phyloP scores from a whole-genome alignment of 2,797 vertebrate species.

The Gadopsis bispinosus region DNA sequence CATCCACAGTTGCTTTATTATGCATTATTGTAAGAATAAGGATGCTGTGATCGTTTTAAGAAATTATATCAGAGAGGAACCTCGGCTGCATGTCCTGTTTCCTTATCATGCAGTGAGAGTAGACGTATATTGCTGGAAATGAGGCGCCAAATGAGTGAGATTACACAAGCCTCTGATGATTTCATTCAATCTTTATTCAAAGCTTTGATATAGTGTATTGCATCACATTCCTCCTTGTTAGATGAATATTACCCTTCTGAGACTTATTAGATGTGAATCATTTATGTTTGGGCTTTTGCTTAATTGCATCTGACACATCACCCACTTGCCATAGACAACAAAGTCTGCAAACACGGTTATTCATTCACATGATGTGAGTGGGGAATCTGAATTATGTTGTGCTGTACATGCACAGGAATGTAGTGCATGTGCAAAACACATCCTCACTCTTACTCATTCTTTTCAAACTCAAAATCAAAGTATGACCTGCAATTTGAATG shows the following conservation, averaged over 20 bases:
- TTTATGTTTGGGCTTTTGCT: slow-evolving; percentile 59
- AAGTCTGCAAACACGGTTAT: slow-evolving; percentile 51
- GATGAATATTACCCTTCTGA: slow-evolving; percentile 37
- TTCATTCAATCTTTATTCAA: slow-evolving; percentile 55
- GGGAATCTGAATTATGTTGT: slow-evolving; percentile 25
- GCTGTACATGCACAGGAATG: slow-evolving; percentile 2
- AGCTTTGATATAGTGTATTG: slow-evolving; percentile 53
- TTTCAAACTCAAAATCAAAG: slow-evolving; percentile 32
- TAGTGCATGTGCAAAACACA: slow-evolving; percentile 5
- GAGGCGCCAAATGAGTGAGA: slow-evolving; percentile 45
- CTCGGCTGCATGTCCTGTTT: slow-evolving; percentile 22
- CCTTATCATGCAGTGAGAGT: slow-evolving; percentile 21
- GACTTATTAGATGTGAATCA: slow-evolving; percentile 44
- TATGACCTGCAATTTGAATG: slow-evolving; percentile 23
- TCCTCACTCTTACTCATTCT: not conserved
- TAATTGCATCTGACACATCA: slow-evolving; percentile 53
- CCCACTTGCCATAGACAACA: slow-evolving; percentile 37
- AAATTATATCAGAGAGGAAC: slow-evolving; percentile 20
- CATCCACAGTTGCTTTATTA: slow-evolving; percentile 12
- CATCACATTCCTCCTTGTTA: slow-evolving; percentile 54
- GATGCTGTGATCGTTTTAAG: slow-evolving; percentile 15
- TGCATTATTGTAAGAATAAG: slow-evolving; percentile 1
- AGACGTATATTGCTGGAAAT: slow-evolving; percentile 43
- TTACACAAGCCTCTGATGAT: slow-evolving; percentile 52
- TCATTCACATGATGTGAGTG: slow-evolving; percentile 31